Evolutionary conservation across 1,140 invertebrate species (phyloP).

Genomic region (Tetramorium alpestre): DNA sequence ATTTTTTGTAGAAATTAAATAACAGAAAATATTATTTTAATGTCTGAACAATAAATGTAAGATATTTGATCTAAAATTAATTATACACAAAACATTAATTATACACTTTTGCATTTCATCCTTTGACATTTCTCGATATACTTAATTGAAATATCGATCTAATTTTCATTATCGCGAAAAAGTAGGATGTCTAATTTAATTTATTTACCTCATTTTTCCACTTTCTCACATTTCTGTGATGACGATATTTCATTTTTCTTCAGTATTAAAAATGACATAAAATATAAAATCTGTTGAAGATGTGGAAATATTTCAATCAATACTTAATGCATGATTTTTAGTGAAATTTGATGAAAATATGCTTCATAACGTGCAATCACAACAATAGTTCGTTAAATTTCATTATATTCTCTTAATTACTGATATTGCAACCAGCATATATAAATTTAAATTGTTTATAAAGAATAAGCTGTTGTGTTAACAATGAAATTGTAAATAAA

Average conservation of each 20-base stretch:
- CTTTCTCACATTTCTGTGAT: neutral
- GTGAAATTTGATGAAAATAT: neutral
- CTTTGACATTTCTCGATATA: neutral
- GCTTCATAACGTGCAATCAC: neutral
- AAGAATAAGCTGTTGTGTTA: conserved; percentile 12
- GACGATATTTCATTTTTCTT: neutral
- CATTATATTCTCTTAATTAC: neutral
- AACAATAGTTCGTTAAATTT: neutral
- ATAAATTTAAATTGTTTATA: conserved; percentile 1
- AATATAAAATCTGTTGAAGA: neutral
- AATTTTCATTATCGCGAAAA: neutral
- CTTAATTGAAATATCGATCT: neutral
- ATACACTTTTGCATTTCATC: neutral
- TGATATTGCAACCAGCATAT: neutral
- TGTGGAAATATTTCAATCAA: neutral
- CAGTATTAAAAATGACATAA: neutral
- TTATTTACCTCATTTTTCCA: neutral
- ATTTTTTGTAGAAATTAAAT: neutral
- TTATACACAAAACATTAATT: neutral
- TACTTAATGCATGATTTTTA: neutral
- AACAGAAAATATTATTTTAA: neutral
- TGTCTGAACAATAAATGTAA: neutral
- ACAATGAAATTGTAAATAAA: conserved; percentile 24
- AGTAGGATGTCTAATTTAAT: neutral
- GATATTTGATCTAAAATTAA: neutral